These are phyloP conservation scores for Patagioenas fasciata DNA, from an alignment of 2,113 vertebrate species.

Conservation along the genomic window DNA sequence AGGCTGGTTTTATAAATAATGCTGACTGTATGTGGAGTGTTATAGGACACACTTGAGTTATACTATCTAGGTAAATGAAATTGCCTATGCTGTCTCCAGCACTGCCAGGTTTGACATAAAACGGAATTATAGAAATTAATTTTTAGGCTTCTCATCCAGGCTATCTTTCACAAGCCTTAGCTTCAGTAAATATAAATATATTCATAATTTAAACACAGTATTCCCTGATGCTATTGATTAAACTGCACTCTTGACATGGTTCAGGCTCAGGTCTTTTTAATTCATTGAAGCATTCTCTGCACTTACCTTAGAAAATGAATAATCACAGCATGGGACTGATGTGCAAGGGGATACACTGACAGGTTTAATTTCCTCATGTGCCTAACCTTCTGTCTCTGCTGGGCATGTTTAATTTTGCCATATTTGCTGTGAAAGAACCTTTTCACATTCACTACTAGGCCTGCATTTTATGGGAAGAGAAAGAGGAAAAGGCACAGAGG, in stretches of 20 bases:
- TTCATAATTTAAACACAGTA: not conserved
- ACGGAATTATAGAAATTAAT: not conserved
- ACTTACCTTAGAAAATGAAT: slow-evolving; percentile 21
- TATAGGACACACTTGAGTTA: not conserved
- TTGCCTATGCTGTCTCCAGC: not conserved
- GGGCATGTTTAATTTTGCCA: not conserved
- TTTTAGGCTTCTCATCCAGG: not conserved
- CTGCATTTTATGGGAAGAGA: not conserved
- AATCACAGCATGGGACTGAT: not conserved
- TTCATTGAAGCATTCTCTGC: not conserved
- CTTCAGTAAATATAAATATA: not conserved
- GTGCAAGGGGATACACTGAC: not conserved
- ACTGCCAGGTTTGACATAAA: not conserved
- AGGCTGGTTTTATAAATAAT: slow-evolving; percentile 48
- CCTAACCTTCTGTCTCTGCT: not conserved
- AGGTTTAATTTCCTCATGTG: slow-evolving; percentile 5
- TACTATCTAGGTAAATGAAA: not conserved
- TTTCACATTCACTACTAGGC: not conserved
- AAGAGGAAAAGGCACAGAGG: not conserved
- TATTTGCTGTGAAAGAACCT: not conserved
- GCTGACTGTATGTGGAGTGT: slow-evolving; percentile 2
- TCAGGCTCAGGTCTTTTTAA: slow-evolving; percentile 1
- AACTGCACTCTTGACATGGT: not conserved
- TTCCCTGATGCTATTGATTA: not conserved
- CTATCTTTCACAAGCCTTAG: not conserved